A percentile compares a stretch with the other conserved stretches of the same genome.
Evolutionary conservation across 2,797 vertebrate species (phyloP).

Genomic region (Oreonectes daqikongensis): DNA sequence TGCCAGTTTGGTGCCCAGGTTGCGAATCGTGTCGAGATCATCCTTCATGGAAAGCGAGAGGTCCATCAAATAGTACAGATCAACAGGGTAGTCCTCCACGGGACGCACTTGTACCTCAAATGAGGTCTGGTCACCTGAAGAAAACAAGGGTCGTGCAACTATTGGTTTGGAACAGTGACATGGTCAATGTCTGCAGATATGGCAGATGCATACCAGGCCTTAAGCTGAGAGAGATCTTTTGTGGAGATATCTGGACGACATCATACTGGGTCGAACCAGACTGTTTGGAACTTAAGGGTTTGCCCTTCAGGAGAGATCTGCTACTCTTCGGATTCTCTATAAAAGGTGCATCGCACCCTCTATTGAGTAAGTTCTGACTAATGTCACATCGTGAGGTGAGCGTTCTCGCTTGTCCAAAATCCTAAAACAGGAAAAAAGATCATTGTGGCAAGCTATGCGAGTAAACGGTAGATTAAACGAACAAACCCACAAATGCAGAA

Average conservation of each 20-base stretch:
- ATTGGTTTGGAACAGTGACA: neutral
- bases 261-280: slow-evolving; percentile 76
- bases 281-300: slow-evolving; percentile 86
- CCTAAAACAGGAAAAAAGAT: slow-evolving; percentile 69
- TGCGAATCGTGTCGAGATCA: slow-evolving; percentile 91
- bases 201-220: slow-evolving; percentile 82
- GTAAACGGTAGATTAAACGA: slow-evolving; percentile 4
- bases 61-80: slow-evolving; percentile 98
- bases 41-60: slow-evolving; percentile 99
- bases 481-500: slow-evolving; percentile 2
- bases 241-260: slow-evolving; percentile 89
- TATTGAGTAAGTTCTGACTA: slow-evolving; percentile 79
- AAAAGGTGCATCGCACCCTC: slow-evolving; percentile 78
- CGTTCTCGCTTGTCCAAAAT: slow-evolving; percentile 80
- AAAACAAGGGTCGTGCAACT: neutral
- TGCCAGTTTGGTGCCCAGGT: slow-evolving; percentile 91
- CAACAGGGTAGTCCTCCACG: slow-evolving; percentile 97
- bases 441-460: neutral
- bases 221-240: slow-evolving; percentile 85
- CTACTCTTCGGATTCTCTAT: slow-evolving; percentile 85
- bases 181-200: neutral
- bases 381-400: slow-evolving; percentile 88
- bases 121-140: slow-evolving; percentile 78
- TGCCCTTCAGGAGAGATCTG: slow-evolving; percentile 69
- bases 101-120: slow-evolving; percentile 93